Conservation (phyloP, 1,140 invertebrate genomes). For the Mycetomoellerius zeteki region DNA sequence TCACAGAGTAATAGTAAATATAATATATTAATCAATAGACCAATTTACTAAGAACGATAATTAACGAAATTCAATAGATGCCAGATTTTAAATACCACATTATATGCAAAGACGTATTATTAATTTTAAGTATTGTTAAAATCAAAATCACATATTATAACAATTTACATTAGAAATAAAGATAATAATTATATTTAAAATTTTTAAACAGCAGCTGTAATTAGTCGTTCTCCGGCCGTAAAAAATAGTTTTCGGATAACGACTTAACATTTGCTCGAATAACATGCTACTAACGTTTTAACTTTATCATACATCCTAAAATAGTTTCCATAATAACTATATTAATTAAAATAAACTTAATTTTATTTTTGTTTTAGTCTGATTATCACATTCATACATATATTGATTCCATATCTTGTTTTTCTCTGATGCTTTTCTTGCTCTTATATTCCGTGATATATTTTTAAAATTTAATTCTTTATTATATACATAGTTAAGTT, state of each 20-base stretch:
- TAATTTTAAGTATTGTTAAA: not conserved
- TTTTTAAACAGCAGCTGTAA: not conserved
- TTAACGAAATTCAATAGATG: not conserved
- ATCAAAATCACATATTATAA: not conserved
- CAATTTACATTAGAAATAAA: not conserved
- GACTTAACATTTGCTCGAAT: not conserved
- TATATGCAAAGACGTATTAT: not conserved
- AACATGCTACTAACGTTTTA: not conserved
- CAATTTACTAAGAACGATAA: not conserved
- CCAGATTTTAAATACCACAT: not conserved
- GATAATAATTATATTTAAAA: not conserved
- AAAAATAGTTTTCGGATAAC: conserved; percentile 23
- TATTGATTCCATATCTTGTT: not conserved
- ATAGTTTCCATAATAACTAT: not conserved
- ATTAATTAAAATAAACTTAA: not conserved
- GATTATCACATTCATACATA: not conserved
- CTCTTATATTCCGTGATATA: not conserved
- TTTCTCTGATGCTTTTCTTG: not conserved
- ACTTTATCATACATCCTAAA: not conserved
- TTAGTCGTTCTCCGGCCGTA: conserved; percentile 4
- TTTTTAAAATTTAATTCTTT: not conserved
- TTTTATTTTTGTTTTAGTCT: not conserved
- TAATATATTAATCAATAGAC: not conserved
- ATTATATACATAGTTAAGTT: not conserved
- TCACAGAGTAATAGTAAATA: not conserved